Conservation (phyloP, 2,113 vertebrate species). For the Malaclemys terrapin region DNA sequence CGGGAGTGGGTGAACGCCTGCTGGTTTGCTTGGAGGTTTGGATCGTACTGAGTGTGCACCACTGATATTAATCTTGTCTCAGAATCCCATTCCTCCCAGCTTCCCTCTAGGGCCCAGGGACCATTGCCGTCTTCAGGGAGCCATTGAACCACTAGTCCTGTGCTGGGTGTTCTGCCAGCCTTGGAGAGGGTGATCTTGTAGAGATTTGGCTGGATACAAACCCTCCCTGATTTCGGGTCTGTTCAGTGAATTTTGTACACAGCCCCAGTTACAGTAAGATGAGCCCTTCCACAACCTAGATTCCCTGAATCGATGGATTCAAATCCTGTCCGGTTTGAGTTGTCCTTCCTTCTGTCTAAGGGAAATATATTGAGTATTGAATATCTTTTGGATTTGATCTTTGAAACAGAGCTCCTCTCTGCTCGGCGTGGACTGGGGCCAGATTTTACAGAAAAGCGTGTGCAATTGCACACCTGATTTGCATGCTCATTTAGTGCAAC, state of each 20-base stretch:
- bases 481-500: background rate
- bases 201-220: background rate
- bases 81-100: background rate
- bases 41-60: background rate
- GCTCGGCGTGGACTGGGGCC: background rate
- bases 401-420: background rate
- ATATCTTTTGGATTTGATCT: background rate
- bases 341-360: background rate
- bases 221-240: background rate
- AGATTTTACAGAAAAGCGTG: conserved; percentile 19
- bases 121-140: too few species aligned
- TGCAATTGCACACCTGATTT: background rate
- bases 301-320: rapidly evolving
- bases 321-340: background rate
- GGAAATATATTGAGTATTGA: rapidly evolving
- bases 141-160: background rate
- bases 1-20: background rate
- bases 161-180: background rate
- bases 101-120: background rate
- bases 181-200: background rate
- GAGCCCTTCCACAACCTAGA: background rate
- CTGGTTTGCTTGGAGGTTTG: background rate
- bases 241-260: background rate
- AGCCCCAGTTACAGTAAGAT: background rate
- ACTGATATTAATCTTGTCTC: background rate